Conservation (phyloP, 1,140 invertebrate genomes). For the Babylonia areolata region DNA sequence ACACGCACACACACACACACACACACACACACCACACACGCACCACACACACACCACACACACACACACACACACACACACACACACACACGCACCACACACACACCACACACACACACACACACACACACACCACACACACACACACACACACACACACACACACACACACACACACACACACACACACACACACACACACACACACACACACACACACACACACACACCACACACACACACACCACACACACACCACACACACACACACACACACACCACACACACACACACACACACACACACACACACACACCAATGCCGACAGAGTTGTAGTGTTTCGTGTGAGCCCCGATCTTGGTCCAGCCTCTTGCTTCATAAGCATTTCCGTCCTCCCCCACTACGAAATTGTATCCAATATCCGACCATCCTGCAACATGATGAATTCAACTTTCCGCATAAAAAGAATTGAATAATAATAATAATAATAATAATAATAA, state of each 20-base stretch:
- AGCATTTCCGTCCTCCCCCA: slow-evolving; percentile 64
- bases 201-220: not conserved
- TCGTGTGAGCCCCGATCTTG: slow-evolving; percentile 64
- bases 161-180: slow-evolving; percentile 11
- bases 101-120: not conserved
- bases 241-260: slow-evolving; percentile 1
- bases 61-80: slow-evolving; percentile 11
- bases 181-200: not conserved
- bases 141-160: slow-evolving; percentile 7
- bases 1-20: not conserved
- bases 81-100: not conserved
- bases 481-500: too few species aligned
- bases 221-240: slow-evolving; percentile 5
- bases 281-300: slow-evolving; percentile 9
- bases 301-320: slow-evolving; percentile 79
- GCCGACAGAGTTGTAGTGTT: slow-evolving; percentile 81
- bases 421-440: slow-evolving; percentile 44
- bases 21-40: slow-evolving; percentile 8
- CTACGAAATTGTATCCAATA: slow-evolving; percentile 64
- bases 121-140: slow-evolving; percentile 4
- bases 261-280: slow-evolving; percentile 20
- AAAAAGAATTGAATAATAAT: too few species aligned
- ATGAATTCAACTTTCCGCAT: too few species aligned
- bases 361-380: slow-evolving; percentile 65
- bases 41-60: slow-evolving; percentile 5